These are phyloP conservation scores for Caenorhabditis imperialis DNA, from an alignment of 2,888 invertebrate species.

Conservation along the genomic window DNA sequence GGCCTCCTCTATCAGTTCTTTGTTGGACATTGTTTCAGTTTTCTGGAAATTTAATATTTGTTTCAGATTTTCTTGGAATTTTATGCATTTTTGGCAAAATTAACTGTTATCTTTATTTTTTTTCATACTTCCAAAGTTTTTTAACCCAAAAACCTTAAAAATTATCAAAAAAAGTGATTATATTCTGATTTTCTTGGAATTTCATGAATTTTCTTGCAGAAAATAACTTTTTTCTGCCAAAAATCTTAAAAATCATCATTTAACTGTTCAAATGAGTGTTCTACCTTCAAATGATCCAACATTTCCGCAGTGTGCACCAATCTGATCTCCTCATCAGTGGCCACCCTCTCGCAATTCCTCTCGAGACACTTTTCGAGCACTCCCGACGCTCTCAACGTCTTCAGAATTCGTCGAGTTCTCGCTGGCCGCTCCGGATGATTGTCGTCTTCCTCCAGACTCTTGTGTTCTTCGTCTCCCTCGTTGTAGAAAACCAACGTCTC, in stretches of 20 bases:
- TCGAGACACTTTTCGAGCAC: slow-evolving; percentile 32
- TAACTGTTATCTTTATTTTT: too few species aligned
- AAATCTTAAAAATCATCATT: too few species aligned
- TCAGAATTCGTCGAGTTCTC: slow-evolving; percentile 42
- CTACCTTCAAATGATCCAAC: slow-evolving; percentile 27
- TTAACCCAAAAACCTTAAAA: too few species aligned
- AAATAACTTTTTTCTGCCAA: too few species aligned
- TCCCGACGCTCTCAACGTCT: slow-evolving; percentile 28
- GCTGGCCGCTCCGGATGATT: slow-evolving; percentile 55
- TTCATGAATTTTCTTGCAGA: too few species aligned
- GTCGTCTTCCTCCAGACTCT: slow-evolving; percentile 7
- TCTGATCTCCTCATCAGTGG: slow-evolving; percentile 47
- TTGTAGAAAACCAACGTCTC: slow-evolving; percentile 50
- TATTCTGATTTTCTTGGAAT: too few species aligned
- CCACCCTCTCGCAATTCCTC: slow-evolving; percentile 28
- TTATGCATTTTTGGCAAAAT: neutral
- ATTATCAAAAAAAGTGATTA: too few species aligned
- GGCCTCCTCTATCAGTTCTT: slow-evolving; percentile 32
- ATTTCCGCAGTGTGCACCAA: slow-evolving; percentile 48
- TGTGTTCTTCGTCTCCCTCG: slow-evolving; percentile 33
- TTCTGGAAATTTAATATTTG: slow-evolving; percentile 13
- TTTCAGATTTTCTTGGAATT: neutral
- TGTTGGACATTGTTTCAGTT: slow-evolving; percentile 25
- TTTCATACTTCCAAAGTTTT: too few species aligned
- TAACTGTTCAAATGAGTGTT: too few species aligned